Conservation (phyloP, 1,140 invertebrate genomes). For the Chlorops oryzae region DNA sequence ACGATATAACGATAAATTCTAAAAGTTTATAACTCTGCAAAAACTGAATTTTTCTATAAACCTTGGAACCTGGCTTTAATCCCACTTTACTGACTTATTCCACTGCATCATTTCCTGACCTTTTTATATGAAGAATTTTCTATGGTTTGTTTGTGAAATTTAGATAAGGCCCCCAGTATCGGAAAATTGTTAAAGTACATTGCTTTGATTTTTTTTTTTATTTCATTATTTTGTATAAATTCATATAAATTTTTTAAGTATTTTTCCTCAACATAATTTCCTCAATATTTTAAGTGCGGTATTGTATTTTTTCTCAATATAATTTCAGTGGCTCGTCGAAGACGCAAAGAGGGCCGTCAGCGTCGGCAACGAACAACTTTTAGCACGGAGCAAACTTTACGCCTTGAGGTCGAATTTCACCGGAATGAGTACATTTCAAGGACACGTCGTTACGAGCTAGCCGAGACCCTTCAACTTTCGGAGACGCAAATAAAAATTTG, state of each 20-base stretch:
- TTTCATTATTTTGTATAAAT: too few species aligned
- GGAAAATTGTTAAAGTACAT: too few species aligned
- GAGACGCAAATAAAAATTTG: conserved; percentile 96
- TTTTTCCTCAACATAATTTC: not conserved
- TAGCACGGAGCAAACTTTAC: conserved; percentile 84
- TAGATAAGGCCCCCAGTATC: too few species aligned
- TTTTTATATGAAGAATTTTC: too few species aligned
- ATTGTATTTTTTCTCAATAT: not conserved
- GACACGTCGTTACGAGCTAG: conserved; percentile 77
- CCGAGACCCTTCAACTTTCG: conserved; percentile 71
- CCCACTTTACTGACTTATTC: too few species aligned
- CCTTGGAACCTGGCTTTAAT: too few species aligned
- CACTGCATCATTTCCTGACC: too few species aligned
- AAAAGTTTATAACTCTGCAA: too few species aligned
- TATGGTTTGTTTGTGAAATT: too few species aligned
- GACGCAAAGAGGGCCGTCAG: conserved; percentile 77
- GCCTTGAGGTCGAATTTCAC: conserved; percentile 85
- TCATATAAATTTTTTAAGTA: conserved; percentile 6
- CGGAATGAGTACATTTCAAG: conserved; percentile 86
- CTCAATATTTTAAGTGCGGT: not conserved
- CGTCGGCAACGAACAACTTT: conserved; percentile 89
- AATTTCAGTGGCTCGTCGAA: conserved; percentile 71
- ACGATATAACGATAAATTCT: too few species aligned
- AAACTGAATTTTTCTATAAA: too few species aligned
- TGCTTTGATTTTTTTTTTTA: too few species aligned